Conservation (phyloP, 2,113 vertebrate species). For the Cettia cetti region DNA sequence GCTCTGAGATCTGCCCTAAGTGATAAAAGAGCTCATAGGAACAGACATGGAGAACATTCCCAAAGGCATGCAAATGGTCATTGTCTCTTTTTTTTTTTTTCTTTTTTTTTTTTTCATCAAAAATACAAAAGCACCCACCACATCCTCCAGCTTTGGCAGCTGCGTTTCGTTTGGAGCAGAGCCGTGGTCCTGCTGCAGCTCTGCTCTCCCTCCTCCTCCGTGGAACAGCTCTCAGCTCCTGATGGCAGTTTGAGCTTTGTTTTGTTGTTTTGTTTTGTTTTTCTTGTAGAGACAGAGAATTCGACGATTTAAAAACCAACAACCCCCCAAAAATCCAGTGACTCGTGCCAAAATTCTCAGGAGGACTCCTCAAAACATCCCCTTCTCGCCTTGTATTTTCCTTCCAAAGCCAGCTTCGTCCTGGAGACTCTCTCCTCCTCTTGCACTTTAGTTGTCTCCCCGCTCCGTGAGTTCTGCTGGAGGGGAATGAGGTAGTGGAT, state of each 20-base stretch:
- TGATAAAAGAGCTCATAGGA: slow-evolving; percentile 5
- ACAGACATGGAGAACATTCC: slow-evolving; percentile 50
- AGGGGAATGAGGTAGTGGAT: slow-evolving; percentile 38
- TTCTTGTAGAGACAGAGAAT: neutral
- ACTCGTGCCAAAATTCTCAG: neutral
- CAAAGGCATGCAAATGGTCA: slow-evolving; percentile 62
- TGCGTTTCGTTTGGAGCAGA: neutral
- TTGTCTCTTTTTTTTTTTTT: slow-evolving; percentile 23
- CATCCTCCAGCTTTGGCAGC: neutral
- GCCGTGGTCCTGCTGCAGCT: neutral
- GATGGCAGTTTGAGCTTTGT: slow-evolving; percentile 51
- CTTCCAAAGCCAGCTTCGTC: neutral
- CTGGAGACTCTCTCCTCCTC: neutral
- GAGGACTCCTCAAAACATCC: neutral
- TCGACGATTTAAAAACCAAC: slow-evolving; percentile 40
- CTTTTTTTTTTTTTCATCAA: slow-evolving; percentile 32
- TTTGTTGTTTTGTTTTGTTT: neutral
- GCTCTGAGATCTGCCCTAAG: slow-evolving; percentile 5
- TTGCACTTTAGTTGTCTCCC: neutral
- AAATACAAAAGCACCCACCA: slow-evolving; percentile 69
- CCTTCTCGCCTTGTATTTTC: neutral
- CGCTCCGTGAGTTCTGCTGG: slow-evolving; percentile 21
- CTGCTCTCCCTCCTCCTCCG: neutral
- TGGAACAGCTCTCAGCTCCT: slow-evolving; percentile 16
- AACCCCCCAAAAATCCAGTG: neutral